Evolutionary conservation across 2,888 invertebrate species (phyloP).

Genomic region (Mythimna loreyi): DNA sequence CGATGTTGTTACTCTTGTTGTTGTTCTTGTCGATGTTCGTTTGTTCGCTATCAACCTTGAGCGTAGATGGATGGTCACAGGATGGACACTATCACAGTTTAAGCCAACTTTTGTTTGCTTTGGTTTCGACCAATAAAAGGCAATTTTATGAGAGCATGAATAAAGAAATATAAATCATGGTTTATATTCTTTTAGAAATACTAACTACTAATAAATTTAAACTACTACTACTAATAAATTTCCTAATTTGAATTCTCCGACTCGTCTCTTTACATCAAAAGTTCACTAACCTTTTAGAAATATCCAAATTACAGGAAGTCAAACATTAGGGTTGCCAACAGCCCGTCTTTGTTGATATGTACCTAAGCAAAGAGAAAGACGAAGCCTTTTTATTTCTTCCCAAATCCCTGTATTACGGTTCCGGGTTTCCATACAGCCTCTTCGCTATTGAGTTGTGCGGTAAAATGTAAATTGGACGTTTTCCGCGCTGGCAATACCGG

Average conservation of each 20-base stretch:
- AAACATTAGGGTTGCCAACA: slow-evolving; percentile 15
- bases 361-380: slow-evolving; percentile 15
- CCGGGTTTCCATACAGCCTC: slow-evolving; percentile 27
- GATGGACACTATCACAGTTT: too few relatives aligned
- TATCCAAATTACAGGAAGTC: slow-evolving; percentile 20
- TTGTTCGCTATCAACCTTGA: too few relatives aligned
- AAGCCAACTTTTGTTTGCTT: too few relatives aligned
- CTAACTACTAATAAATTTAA: not conserved
- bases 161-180: too few relatives aligned
- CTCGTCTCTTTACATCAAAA: not conserved
- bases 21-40: too few relatives aligned
- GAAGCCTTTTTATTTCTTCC: slow-evolving; percentile 32
- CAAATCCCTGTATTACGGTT: slow-evolving; percentile 40
- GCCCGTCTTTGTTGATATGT: slow-evolving; percentile 18
- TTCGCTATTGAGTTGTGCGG: slow-evolving; percentile 33
- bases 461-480: slow-evolving; percentile 53
- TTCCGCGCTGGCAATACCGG: slow-evolving; percentile 36
- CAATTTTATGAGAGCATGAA: too few relatives aligned
- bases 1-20: too few relatives aligned
- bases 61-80: too few relatives aligned
- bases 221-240: too few relatives aligned
- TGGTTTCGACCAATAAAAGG: too few relatives aligned
- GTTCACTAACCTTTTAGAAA: slow-evolving; percentile 1
- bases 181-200: too few relatives aligned
- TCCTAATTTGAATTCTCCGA: not conserved